Conservation (phyloP, 2,797 vertebrate species). For the Macrochelys suwanniensis region DNA sequence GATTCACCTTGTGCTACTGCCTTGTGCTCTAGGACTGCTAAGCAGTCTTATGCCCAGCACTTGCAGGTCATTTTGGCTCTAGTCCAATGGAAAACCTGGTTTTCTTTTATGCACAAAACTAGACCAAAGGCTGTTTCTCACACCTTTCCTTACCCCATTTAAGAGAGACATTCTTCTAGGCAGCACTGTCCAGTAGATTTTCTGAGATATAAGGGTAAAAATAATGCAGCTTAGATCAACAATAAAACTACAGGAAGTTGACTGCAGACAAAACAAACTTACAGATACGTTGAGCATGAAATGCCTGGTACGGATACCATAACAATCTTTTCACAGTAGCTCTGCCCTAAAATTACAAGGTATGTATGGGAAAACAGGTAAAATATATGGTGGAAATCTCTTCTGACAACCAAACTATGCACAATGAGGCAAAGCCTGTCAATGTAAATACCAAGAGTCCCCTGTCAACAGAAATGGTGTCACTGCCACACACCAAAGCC, state of each 20-base stretch:
- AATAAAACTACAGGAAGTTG: background rate
- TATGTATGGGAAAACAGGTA: background rate
- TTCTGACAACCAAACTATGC: background rate
- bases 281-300: background rate
- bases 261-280: background rate
- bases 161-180: background rate
- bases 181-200: background rate
- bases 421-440: background rate
- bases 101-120: background rate
- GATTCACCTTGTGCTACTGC: background rate
- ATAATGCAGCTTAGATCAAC: background rate
- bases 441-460: background rate
- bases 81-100: background rate
- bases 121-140: background rate
- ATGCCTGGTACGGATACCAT: background rate
- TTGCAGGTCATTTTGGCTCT: background rate
- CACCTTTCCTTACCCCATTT: background rate
- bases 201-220: background rate
- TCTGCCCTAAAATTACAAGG: background rate
- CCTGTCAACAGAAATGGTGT: background rate
- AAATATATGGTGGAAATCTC: background rate
- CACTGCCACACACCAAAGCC: background rate
- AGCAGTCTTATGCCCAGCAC: background rate
- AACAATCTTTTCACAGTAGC: background rate
- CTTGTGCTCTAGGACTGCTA: background rate